Evolutionary conservation across 2,797 vertebrate species (phyloP), one percentile per base, ranked within the genome.

Genomic region (Enoplosus armatus): DNA sequence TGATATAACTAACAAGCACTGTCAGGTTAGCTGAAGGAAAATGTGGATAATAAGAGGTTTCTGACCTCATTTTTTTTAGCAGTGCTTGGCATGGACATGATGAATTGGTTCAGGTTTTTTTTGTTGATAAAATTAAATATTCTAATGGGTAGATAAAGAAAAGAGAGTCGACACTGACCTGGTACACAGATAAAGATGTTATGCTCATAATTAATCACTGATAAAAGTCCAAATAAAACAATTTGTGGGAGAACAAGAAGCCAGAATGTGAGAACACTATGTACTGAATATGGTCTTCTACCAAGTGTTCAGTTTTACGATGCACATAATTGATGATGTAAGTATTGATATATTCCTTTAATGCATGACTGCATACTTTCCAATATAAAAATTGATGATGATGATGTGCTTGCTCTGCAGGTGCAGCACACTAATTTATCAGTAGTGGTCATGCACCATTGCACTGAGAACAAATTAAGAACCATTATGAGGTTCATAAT

Each of bases 401-500:
- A 83, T 29, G 22, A 6, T 66, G 72, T 62, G 79, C 75, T 86
- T 83, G 33, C 62, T 75, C 58, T 67, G 83, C 80, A 79, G 81
- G 77, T 87, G 80, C 77, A 60, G 65, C 55, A 53, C 61, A 22
- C 31, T 75, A 14, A 87, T 85, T 79, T 81, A 72, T 87, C 78
- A 65, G 77, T 20, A 6, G 72, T 56, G 64, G 82, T 75, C 56
- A 75, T 67, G 79, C 84, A 63, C 77, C 72, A 71, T 3, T 72
- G 77, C 75, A 72, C 65, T 62, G 48, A 83, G 60, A 82, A 72
- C 66, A 73, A 87, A 91, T 87, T 86, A 87, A 80, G 74, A 84
- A 82, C 62, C 79, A 89, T 91, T 85, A 89, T 79, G 63, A 77
- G 55, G 75, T 82, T 75, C 56, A 75, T 73, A 74, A 80, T 86